Percentiles rank a stretch among this genome's conserved stretches.
phyloP scores from a whole-genome alignment of 2,797 vertebrate genomes.

The Clarias laeviceps region DNA sequence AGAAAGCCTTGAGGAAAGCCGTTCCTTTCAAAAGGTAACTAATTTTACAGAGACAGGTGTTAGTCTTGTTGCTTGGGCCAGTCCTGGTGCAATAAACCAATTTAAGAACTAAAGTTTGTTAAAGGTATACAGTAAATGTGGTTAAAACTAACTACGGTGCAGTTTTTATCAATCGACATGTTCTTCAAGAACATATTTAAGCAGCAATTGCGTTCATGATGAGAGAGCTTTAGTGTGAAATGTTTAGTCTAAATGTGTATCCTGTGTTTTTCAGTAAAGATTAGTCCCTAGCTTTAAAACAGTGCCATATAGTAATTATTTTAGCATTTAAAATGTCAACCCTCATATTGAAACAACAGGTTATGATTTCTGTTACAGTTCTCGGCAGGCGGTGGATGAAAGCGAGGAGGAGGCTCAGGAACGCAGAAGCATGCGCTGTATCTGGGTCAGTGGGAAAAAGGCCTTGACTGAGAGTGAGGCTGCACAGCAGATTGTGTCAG shows the following conservation, averaged over 20 bases:
- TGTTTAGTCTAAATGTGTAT: neutral
- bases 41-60: neutral
- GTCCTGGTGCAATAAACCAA: neutral
- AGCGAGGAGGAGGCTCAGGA: slow-evolving; percentile 87
- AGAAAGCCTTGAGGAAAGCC: slow-evolving; percentile 84
- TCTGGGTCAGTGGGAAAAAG: slow-evolving; percentile 86
- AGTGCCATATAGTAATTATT: neutral
- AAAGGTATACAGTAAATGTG: neutral
- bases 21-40: slow-evolving; percentile 92
- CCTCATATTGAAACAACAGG: neutral
- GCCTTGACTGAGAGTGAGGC: slow-evolving; percentile 89
- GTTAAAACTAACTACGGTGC: neutral
- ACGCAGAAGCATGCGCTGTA: slow-evolving; percentile 78
- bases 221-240: neutral
- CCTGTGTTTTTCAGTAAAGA: neutral
- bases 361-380: slow-evolving; percentile 61
- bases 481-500: slow-evolving; percentile 83
- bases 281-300: neutral
- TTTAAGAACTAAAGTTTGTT: neutral
- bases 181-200: slow-evolving; percentile 1
- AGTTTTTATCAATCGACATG: neutral
- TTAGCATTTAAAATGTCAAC: neutral
- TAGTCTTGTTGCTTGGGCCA: neutral
- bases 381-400: slow-evolving; percentile 89
- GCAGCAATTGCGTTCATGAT: neutral